Conservation (phyloP, 2,888 invertebrate species). For the Sarcophaga caerulescens region DNA sequence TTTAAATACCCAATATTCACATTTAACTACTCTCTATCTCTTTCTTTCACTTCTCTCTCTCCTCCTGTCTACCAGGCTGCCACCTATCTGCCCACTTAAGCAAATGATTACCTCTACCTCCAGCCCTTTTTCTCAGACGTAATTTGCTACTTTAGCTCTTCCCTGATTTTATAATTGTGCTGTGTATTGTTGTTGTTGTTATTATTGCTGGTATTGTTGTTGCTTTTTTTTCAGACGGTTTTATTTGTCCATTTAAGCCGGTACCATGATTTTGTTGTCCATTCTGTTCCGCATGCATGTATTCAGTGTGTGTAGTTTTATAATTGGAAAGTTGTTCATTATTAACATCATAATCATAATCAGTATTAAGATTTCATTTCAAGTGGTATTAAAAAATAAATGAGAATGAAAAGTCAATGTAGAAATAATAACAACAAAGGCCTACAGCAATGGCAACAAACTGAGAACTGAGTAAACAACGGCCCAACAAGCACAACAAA, state of each 20-base stretch:
- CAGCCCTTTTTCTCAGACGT: not conserved
- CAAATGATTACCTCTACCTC: slow-evolving; percentile 54
- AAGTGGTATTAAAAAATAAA: slow-evolving; percentile 52
- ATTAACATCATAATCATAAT: slow-evolving; percentile 67
- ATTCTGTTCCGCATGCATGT: slow-evolving; percentile 29
- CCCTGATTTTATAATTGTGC: slow-evolving; percentile 18
- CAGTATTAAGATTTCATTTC: slow-evolving; percentile 60
- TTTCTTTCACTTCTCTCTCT: not conserved
- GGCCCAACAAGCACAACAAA: slow-evolving; percentile 16
- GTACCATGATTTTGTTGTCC: slow-evolving; percentile 28
- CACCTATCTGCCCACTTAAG: slow-evolving; percentile 62
- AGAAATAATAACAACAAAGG: not conserved
- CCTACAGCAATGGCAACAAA: not conserved
- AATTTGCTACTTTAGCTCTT: slow-evolving; percentile 39
- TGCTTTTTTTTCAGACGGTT: slow-evolving; percentile 7
- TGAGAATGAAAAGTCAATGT: not conserved
- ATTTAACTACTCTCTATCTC: not conserved
- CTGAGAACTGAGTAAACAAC: not conserved
- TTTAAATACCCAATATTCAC: slow-evolving; percentile 66
- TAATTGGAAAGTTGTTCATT: slow-evolving; percentile 64
- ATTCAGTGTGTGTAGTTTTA: slow-evolving; percentile 36
- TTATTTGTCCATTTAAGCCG: slow-evolving; percentile 44
- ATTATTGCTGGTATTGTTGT: slow-evolving; percentile 19
- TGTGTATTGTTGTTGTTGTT: slow-evolving; percentile 34
- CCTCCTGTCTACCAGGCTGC: not conserved